Base-by-base conservation (phyloP, 37 sponge, comb jelly and placozoan genomes). In the Oopsacas minuta region DNA sequence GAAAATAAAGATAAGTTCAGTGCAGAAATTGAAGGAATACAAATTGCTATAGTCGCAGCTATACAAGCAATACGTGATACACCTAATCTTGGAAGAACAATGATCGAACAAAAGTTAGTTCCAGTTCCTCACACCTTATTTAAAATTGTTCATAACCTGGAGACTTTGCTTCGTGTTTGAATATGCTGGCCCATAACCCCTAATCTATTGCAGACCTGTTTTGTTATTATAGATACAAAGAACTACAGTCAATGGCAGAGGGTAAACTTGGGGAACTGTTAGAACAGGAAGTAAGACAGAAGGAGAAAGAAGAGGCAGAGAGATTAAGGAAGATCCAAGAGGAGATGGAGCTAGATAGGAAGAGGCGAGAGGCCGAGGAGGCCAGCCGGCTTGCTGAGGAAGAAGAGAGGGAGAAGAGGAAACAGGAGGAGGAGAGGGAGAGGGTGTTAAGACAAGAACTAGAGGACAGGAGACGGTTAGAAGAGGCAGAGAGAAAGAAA, bases 321-420 rank as follows among this genome's bases (percentile, higher is more conserved):
- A 85, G 88, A 38, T 81, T 93, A 86, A 53, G 91, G 32, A 84
- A 86, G 83, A 88, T 93, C 5, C 91, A 96, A 38, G 96, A 96
- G 53, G 92, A 92, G 53, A 92, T 92, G 94, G 94, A 94, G 87
- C 85, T 83, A 38, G 91, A 94, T 81, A 53, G 93, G 37, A 69
- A 87, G 53, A 38, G 90, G 22, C 87, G 89, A 38, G 91, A 94
- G 49, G 91, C 91, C 51, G 93, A 93, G 38, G 93, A 93, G 81
- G 93, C 90, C 39, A 87, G 96, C 36, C 86, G 89, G 52, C 53
- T 38, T 38, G 81, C 38, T 51, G 93, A 92, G 83, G 90, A 90
- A 84, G 87, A 88, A 42, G 85, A 85, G 83, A 85, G 53, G 61
- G 39, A 36, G 49, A 35, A 86, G 52, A 37, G 42, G 86, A 61